These are phyloP conservation scores for Takifugu bimaculatus DNA, from an alignment of 2,113 vertebrate genomes.

Conservation along the genomic window DNA sequence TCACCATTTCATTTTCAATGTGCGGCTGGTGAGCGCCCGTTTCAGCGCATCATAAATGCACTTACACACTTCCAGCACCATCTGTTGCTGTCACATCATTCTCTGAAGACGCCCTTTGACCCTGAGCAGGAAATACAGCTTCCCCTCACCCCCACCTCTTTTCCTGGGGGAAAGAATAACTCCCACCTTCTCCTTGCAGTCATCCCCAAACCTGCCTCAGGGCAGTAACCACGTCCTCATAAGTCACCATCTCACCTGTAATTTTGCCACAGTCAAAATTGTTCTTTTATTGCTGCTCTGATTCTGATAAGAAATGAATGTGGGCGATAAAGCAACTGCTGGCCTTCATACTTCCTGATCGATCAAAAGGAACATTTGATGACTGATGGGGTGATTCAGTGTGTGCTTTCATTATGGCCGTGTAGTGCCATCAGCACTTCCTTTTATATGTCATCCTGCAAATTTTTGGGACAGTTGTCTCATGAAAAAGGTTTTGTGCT, in stretches of 20 bases:
- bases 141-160: background rate
- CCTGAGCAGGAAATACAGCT: constrained; percentile 11
- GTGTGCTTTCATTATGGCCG: constrained; percentile 10
- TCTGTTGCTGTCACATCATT: constrained; percentile 15
- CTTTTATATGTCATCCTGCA: constrained; percentile 8
- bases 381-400: constrained; percentile 41
- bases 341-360: constrained; percentile 34
- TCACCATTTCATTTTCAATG: background rate
- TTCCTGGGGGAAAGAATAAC: background rate
- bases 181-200: constrained; percentile 3
- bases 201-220: background rate
- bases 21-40: background rate
- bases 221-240: constrained; percentile 31
- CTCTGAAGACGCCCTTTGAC: constrained; percentile 13
- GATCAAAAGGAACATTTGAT: constrained; percentile 33
- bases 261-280: constrained; percentile 8
- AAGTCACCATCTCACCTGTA: constrained; percentile 33
- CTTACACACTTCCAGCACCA: constrained; percentile 6
- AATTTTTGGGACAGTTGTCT: constrained; percentile 1
- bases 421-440: constrained; percentile 14
- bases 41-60: constrained; percentile 1
- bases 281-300: constrained; percentile 25
- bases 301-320: constrained; percentile 45
- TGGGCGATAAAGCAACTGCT: constrained; percentile 44
- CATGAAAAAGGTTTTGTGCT: too few relatives aligned